A percentile compares a stretch with the other conserved stretches of the same genome.
phyloP scores from a whole-genome alignment of 2,888 invertebrate species.

The Teleogryllus oceanicus region DNA sequence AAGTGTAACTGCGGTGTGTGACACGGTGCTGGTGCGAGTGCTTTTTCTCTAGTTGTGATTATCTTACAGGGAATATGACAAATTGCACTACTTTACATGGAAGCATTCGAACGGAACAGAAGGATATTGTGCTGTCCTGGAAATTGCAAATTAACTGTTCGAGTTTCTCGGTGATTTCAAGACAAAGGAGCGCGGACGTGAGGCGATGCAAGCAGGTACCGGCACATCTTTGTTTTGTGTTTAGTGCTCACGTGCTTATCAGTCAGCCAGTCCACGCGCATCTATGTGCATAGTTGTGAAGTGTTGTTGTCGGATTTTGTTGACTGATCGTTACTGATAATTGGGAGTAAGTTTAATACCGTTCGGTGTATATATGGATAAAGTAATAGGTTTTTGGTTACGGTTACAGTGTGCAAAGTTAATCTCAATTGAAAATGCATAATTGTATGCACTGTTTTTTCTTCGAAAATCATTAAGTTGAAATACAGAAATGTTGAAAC shows the following conservation, averaged over 20 bases:
- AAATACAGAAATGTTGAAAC: too few relatives aligned
- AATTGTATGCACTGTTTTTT: too few relatives aligned
- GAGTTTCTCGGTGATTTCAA: neutral
- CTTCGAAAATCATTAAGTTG: too few relatives aligned
- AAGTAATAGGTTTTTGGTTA: too few relatives aligned
- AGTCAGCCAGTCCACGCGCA: neutral
- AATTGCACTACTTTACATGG: neutral
- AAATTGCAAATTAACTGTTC: conserved; percentile 7
- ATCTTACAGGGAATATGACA: neutral
- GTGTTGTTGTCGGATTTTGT: neutral
- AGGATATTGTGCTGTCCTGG: conserved; percentile 5
- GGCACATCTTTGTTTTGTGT: conserved; percentile 5
- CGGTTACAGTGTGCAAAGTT: too few relatives aligned
- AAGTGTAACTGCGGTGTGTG: conserved; percentile 5
- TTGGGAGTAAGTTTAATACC: too few relatives aligned
- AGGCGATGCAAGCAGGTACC: conserved; percentile 34
- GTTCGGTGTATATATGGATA: too few relatives aligned
- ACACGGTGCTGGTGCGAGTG: neutral
- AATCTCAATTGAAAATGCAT: too few relatives aligned
- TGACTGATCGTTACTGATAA: too few relatives aligned
- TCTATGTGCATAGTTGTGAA: neutral
- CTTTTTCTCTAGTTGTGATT: neutral
- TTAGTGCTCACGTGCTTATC: conserved; percentile 5
- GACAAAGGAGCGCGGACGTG: conserved; percentile 20
- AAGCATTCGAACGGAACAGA: neutral